Evolutionary conservation across 2,113 vertebrate species (phyloP).

Genomic region (Neoarius graeffei): DNA sequence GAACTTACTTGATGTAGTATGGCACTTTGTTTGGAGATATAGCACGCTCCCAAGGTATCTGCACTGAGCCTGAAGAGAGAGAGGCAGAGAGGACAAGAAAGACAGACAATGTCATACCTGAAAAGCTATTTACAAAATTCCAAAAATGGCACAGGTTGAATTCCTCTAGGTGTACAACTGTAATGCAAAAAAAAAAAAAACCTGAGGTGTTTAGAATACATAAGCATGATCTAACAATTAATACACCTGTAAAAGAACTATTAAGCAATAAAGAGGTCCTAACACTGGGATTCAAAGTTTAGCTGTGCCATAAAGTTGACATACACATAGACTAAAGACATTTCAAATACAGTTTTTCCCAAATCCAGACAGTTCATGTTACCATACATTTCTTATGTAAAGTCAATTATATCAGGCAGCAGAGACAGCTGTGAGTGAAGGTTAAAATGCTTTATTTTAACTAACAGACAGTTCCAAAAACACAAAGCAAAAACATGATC

Average conservation of each 20-base stretch:
- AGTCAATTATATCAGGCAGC: neutral
- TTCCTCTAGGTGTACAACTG: conserved; percentile 48
- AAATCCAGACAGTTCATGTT: neutral
- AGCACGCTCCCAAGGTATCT: conserved; percentile 96
- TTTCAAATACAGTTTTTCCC: neutral
- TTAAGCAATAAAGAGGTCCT: neutral
- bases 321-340: neutral
- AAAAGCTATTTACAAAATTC: conserved; percentile 57
- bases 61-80: conserved; percentile 85
- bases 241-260: neutral
- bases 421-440: neutral
- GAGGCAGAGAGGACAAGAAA: conserved; percentile 41
- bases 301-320: neutral
- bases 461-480: too few species aligned
- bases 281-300: neutral
- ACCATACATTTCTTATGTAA: neutral
- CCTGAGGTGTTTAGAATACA: conserved; percentile 12
- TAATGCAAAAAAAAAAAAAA: conserved; percentile 11
- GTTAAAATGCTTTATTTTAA: too few species aligned
- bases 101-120: conserved; percentile 52
- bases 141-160: conserved; percentile 51
- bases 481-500: too few species aligned
- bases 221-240: neutral
- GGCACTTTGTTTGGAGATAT: conserved; percentile 99
- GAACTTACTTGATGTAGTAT: conserved; percentile 98